Conservation (phyloP, 23 tunicate species). For the Styela clava region DNA sequence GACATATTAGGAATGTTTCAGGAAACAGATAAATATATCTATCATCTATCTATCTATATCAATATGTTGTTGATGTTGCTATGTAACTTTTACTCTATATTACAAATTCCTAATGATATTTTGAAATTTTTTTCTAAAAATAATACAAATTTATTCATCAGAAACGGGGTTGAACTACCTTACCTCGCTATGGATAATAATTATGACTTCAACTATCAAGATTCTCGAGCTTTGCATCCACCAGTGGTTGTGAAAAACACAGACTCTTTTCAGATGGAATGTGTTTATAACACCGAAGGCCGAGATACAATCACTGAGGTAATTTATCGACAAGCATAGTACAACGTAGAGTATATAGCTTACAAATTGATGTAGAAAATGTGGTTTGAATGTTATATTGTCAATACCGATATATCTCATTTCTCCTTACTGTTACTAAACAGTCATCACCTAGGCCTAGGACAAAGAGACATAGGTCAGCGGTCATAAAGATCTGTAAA, state of each 20-base stretch:
- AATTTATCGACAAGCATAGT: too few relatives aligned
- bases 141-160: neutral
- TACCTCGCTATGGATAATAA: constrained; percentile 27
- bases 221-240: constrained; percentile 25
- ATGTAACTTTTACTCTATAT: neutral
- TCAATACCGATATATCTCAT: too few relatives aligned
- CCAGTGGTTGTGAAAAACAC: constrained; percentile 19
- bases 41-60: neutral
- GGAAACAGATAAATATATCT: neutral
- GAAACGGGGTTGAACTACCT: constrained; percentile 42
- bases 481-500: too few relatives aligned
- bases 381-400: too few relatives aligned
- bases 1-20: constrained; percentile 44
- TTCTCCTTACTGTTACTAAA: too few relatives aligned
- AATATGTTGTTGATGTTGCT: neutral
- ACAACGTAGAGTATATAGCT: too few relatives aligned
- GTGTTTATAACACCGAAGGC: constrained; percentile 35
- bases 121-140: too few relatives aligned
- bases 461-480: too few relatives aligned
- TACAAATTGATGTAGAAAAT: too few relatives aligned
- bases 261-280: constrained; percentile 44
- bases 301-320: constrained; percentile 39
- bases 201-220: constrained; percentile 73
- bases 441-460: too few relatives aligned
- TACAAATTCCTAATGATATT: neutral